Evolutionary conservation across 2,113 vertebrate species (phyloP).

Genomic region (Silurus glanis): DNA sequence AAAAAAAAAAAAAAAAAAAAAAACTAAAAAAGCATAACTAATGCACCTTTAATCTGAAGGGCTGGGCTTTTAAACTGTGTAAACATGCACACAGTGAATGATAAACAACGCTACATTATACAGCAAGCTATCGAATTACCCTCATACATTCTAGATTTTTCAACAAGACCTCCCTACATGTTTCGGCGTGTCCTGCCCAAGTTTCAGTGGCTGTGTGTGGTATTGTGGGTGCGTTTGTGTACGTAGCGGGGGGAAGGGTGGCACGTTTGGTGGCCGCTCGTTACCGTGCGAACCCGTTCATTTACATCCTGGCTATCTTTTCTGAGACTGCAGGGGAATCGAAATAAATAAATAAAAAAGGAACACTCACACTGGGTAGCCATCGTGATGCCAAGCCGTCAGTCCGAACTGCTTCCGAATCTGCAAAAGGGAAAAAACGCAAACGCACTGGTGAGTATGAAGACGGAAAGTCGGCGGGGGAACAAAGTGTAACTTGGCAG

Average conservation of each 20-base stretch:
- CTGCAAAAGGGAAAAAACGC: slow-evolving; percentile 58
- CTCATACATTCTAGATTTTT: neutral
- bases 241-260: neutral
- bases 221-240: neutral
- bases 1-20: no score
- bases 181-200: neutral
- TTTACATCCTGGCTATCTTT: slow-evolving; percentile 4
- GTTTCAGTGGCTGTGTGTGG: slow-evolving; percentile 16
- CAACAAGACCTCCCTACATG: neutral
- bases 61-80: neutral
- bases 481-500: neutral
- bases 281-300: neutral
- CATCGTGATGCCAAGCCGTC: slow-evolving; percentile 83
- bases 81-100: neutral
- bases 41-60: neutral
- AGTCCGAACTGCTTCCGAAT: slow-evolving; percentile 74
- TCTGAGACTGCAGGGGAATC: no score
- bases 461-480: neutral
- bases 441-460: neutral
- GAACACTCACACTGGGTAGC: slow-evolving; percentile 89
- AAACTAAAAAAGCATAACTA: neutral
- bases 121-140: neutral
- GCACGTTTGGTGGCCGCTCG: neutral
- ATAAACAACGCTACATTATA: neutral
- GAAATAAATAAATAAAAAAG: no score